Conservation (phyloP, 1,140 invertebrate genomes). For the Drosophila fuyamai region DNA sequence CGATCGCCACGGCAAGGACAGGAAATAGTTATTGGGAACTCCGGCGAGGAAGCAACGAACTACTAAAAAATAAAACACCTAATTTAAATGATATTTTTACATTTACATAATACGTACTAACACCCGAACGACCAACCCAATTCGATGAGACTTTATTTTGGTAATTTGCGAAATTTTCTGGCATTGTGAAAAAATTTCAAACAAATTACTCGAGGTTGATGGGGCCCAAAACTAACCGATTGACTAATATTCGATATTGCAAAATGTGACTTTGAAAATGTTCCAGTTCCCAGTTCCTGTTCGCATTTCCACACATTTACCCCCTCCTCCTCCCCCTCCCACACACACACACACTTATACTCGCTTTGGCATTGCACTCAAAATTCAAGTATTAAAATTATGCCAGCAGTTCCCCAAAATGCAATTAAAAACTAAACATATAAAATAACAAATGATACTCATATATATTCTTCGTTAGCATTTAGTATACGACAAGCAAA, state of each 20-base stretch:
- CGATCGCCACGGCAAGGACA: slow-evolving; percentile 77
- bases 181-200: slow-evolving; percentile 64
- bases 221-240: slow-evolving; percentile 8
- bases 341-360: slow-evolving; percentile 10
- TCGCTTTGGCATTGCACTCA: slow-evolving; percentile 60
- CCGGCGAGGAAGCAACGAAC: slow-evolving; percentile 53
- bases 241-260: slow-evolving; percentile 30
- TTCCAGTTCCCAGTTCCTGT: slow-evolving; percentile 56
- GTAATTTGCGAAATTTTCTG: slow-evolving; percentile 79
- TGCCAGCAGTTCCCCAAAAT: slow-evolving; percentile 49
- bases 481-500: slow-evolving; percentile 51
- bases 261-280: slow-evolving; percentile 54
- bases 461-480: slow-evolving; percentile 76
- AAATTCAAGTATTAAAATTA: slow-evolving; percentile 75
- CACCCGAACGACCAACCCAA: slow-evolving; percentile 21
- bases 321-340: not conserved
- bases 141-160: slow-evolving; percentile 39
- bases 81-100: slow-evolving; percentile 41
- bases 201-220: slow-evolving; percentile 60
- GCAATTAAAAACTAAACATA: slow-evolving; percentile 56
- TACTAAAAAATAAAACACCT: slow-evolving; percentile 35
- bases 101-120: slow-evolving; percentile 41
- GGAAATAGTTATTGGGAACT: slow-evolving; percentile 52
- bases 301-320: slow-evolving; percentile 41
- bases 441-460: slow-evolving; percentile 83